Evolutionary conservation across 2,888 invertebrate species (phyloP), one percentile per base, ranked within the genome.

Genomic region (Beris chalybata): DNA sequence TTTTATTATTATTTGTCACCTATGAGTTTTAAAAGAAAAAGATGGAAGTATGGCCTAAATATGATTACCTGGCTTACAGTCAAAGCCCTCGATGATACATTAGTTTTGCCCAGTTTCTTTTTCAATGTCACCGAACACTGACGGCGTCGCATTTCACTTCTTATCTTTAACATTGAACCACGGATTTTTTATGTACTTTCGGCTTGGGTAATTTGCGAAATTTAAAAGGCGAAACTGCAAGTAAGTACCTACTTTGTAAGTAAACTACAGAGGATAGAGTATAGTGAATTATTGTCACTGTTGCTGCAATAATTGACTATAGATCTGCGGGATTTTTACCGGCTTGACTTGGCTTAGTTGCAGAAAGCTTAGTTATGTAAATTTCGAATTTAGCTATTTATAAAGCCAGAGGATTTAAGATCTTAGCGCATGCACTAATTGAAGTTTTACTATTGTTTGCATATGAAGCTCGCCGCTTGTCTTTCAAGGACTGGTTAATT

Each of bases 161-260:
- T 61, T 61, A 50, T 61, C 61, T 61, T 61, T 61, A 61, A 52
- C 61, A 61, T 61, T 61, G 61, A 52, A 61, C 52, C n/a, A 15
- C 9, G 7, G 32, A 15, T 52, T 4, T 43, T 38, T 52, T 9
- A 61, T 52, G 61, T 61, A 50, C 61, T 32, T 61, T 30, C 7
- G 29, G 45, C 29, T 58, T 58, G 30, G 29, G 58, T 45, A 58
- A 58, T 58, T 47, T 29, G 22, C 12, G 45, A 22, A 43, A 56
- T 43, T 43, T 4, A 6, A 12, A 31, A 31, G 15, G n/a, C 38
- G 22, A 6, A 13, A 13, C 31, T 54, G n/a, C 9, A 38, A 7
- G 54, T 31, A 29, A 54, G 13, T 54, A 30, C 11, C 12, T 11
- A 54, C 9, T 54, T 50, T 13, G 13, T 7, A 50, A 50, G 13